Evolutionary conservation across 2,113 vertebrate genomes (phyloP).

Genomic region (Scomber colias): DNA sequence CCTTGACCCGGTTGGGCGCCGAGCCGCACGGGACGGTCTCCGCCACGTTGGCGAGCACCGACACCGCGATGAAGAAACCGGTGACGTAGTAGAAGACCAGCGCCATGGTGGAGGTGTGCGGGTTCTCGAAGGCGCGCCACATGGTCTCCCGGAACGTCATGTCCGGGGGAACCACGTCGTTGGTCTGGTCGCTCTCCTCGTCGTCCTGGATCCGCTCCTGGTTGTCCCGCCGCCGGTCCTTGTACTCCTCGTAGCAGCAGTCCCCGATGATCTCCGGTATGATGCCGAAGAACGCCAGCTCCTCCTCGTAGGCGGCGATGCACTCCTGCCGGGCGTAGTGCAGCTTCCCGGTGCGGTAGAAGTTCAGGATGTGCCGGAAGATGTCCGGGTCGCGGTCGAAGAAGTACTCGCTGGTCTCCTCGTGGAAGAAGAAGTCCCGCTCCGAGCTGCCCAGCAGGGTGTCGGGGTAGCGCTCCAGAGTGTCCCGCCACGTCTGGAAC

Average conservation of each 20-base stretch:
- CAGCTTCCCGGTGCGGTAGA: constrained; percentile 95
- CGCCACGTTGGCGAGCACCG: constrained; percentile 95
- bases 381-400: constrained; percentile 98
- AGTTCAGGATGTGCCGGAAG: constrained; percentile 97
- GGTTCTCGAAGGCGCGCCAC: constrained; percentile 98
- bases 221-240: constrained; percentile 95
- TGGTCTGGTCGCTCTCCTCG: constrained; percentile 85
- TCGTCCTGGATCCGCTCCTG: constrained; percentile 94
- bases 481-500: constrained; percentile 97
- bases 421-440: constrained; percentile 96
- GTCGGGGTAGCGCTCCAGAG: constrained; percentile 95
- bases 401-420: constrained; percentile 94
- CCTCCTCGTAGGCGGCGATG: constrained; percentile 96
- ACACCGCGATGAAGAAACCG: constrained; percentile 98
- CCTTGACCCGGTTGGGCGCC: constrained; percentile 82
- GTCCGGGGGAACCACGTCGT: constrained; percentile 84
- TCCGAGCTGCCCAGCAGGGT: constrained; percentile 96
- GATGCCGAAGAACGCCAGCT: constrained; percentile 96
- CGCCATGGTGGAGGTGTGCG: constrained; percentile 96
- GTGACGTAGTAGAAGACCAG: constrained; percentile 99
- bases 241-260: constrained; percentile 99
- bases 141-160: constrained; percentile 90
- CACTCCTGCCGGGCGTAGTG: constrained; percentile 98
- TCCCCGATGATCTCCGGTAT: constrained; percentile 97
- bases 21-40: constrained; percentile 95